Conservation (phyloP, 2,113 vertebrate genomes). For the Syngnathus floridae region DNA sequence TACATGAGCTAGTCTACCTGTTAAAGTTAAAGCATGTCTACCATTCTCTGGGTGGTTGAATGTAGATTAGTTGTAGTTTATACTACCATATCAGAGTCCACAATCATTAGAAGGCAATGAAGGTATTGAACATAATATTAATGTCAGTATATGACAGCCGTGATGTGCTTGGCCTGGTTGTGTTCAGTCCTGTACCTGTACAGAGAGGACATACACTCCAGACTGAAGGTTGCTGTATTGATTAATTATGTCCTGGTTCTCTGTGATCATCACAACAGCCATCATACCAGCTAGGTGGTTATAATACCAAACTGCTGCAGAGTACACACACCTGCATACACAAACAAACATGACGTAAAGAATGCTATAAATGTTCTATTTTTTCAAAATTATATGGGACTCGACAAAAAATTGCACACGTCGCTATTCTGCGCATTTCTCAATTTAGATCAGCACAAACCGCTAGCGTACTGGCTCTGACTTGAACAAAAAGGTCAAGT, state of each 20-base stretch:
- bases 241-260: constrained; percentile 75
- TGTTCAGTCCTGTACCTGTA: constrained; percentile 70
- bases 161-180: background rate
- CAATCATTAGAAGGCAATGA: no score
- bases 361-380: background rate
- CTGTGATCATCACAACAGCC: constrained; percentile 91
- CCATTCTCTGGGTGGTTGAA: no score
- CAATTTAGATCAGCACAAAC: background rate
- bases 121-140: no score
- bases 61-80: no score
- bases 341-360: constrained; percentile 7
- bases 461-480: background rate
- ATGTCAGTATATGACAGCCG: background rate
- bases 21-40: no score
- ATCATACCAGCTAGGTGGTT: constrained; percentile 82
- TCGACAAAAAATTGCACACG: background rate
- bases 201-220: constrained; percentile 88
- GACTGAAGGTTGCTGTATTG: constrained; percentile 78
- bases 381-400: no score
- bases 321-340: constrained; percentile 84
- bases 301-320: constrained; percentile 89
- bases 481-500: background rate
- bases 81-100: no score
- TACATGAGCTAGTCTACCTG: no score
- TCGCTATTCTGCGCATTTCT: background rate